Conservation (phyloP, 2,888 invertebrate genomes). For the Drepanosiphum platanoidis region DNA sequence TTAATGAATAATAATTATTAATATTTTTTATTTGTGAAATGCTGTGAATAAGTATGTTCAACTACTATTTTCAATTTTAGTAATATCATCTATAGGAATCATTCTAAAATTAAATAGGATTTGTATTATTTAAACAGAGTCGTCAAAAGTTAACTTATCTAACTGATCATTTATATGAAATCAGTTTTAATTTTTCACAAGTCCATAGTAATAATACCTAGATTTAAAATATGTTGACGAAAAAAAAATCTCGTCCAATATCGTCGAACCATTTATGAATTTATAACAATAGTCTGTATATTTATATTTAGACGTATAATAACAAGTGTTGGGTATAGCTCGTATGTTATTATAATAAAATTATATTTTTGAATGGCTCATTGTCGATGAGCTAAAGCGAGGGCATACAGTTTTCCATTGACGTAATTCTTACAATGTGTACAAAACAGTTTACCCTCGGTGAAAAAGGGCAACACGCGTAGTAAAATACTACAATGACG, state of each 20-base stretch:
- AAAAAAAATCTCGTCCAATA: neutral
- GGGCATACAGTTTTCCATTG: slow-evolving; percentile 20
- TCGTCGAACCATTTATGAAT: neutral
- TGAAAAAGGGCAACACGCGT: neutral
- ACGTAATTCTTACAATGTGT: neutral
- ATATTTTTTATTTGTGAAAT: too few relatives aligned
- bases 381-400: neutral
- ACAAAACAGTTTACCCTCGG: neutral
- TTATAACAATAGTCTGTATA: neutral
- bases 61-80: neutral
- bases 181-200: neutral
- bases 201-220: neutral
- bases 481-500: neutral
- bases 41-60: neutral
- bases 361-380: slow-evolving; percentile 15
- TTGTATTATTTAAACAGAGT: neutral
- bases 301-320: neutral
- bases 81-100: neutral
- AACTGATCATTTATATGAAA: neutral
- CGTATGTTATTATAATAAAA: neutral
- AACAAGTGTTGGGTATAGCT: neutral
- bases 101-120: neutral
- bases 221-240: too few relatives aligned
- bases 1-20: too few relatives aligned
- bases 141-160: neutral